Conservation (phyloP, 2,113 vertebrate species). For the Spizaetus ornatus region DNA sequence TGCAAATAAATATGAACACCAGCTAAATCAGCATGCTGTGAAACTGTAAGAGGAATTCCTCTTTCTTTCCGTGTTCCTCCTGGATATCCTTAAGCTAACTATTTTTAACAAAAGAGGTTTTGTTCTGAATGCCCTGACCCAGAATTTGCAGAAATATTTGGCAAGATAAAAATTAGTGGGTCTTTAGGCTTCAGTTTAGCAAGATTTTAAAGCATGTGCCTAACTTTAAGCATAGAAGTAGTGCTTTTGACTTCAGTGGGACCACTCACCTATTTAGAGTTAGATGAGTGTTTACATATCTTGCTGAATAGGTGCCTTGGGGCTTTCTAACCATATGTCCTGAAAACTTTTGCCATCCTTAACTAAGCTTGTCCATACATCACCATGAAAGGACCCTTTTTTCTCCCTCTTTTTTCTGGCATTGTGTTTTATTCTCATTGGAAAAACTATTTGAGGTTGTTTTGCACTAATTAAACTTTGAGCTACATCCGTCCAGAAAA, state of each 20-base stretch:
- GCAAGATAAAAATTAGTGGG: not conserved
- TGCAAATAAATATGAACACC: not conserved
- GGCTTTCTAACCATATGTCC: not conserved
- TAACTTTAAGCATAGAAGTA: not conserved
- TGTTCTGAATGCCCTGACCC: not conserved
- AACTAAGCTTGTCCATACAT: not conserved
- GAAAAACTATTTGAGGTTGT: not conserved
- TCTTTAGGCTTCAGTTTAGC: not conserved
- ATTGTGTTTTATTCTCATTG: not conserved
- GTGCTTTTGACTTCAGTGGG: not conserved
- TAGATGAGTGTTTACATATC: not conserved
- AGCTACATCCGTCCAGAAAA: not conserved
- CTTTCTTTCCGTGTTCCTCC: not conserved
- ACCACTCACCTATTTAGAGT: not conserved
- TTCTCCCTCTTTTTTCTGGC: not conserved
- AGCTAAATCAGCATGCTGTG: not conserved
- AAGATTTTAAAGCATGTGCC: not conserved
- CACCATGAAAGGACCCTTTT: not conserved
- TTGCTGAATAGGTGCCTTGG: not conserved
- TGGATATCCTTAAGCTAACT: not conserved
- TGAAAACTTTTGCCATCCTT: not conserved
- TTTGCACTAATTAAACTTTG: not conserved
- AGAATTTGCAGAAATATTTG: not conserved
- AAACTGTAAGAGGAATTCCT: not conserved
- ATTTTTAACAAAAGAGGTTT: not conserved